Base-by-base conservation (phyloP, 2,888 invertebrate genomes). In the Empis stercorea region DNA sequence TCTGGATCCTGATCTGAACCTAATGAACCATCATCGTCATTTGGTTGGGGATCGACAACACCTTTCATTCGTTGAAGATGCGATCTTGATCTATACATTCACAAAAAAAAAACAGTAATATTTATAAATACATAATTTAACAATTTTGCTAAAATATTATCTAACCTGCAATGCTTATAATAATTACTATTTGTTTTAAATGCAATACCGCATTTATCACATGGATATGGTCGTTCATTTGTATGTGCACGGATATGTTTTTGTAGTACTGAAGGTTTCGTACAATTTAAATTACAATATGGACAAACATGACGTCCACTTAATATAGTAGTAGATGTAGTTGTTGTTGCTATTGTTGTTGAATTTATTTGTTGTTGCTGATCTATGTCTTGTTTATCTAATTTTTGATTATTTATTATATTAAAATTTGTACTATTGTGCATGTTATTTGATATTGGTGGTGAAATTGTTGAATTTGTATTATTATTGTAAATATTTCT, bases 161-260 rank as follows among this genome's bases (percentile, higher is more conserved):
- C 50, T 56, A 48, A 75, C 62, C 79, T 73, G 66, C 85, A 81
- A 70, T 92, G 92, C 68, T 93, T 93, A 66, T 89, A 92, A 55
- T 92, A 76, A 70, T 93, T 93, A 59, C 91, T 91, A 68, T 88
- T 87, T 17, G 93, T 93, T 71, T 93, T 93, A 72, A 93, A 93
- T 59, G 89, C 86, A 71, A 92, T 87, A 55, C 88, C 88, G 69
- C 92, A 93, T 55, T 84, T 81, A 59, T 78, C 74, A 71, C 92
- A 93, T 27, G 92, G 92, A 72, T 83, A 93, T 48, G 92, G 92
- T 59, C 92, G 76, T 71, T 93, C 92, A 65, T 91, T 89, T 41
- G 93, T 92, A 70, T 93, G 92, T 51, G 91, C 88, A 62, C 92
- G 79, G 68, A 93, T 87, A 75, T 93, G 93, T 74, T 93, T 93